Evolutionary conservation across 2,797 vertebrate genomes (phyloP).

Genomic region (Chromis chromis): DNA sequence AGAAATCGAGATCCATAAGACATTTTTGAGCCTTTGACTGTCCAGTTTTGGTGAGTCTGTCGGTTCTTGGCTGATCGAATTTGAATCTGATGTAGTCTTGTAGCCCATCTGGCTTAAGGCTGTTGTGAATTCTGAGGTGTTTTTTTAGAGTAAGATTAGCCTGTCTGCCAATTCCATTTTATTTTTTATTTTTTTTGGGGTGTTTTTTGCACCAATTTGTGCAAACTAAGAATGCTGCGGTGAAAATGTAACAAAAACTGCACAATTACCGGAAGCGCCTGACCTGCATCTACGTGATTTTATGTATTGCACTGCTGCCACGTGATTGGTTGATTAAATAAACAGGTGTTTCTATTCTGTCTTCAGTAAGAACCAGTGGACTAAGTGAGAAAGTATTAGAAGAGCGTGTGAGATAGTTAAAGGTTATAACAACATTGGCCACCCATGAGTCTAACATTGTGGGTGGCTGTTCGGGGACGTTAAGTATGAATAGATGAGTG

Average conservation of each 20-base stretch:
- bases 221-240: neutral
- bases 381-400: neutral
- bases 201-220: neutral
- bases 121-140: neutral
- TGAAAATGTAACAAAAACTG: neutral
- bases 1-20: too few species aligned
- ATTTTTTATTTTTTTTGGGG: too few species aligned
- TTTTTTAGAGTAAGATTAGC: neutral
- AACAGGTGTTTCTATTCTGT: neutral
- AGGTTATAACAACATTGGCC: too few species aligned
- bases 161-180: neutral
- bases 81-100: neutral
- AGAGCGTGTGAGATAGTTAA: neutral
- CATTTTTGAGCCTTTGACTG: too few species aligned
- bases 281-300: neutral
- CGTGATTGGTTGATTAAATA: neutral
- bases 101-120: neutral
- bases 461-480: neutral
- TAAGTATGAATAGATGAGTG: neutral
- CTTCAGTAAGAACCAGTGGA: neutral
- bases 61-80: neutral
- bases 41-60: neutral
- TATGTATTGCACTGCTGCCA: neutral
- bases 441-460: neutral
- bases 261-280: neutral